phyloP scores from a whole-genome alignment of 2,113 vertebrate species.

The Daboia siamensis region DNA sequence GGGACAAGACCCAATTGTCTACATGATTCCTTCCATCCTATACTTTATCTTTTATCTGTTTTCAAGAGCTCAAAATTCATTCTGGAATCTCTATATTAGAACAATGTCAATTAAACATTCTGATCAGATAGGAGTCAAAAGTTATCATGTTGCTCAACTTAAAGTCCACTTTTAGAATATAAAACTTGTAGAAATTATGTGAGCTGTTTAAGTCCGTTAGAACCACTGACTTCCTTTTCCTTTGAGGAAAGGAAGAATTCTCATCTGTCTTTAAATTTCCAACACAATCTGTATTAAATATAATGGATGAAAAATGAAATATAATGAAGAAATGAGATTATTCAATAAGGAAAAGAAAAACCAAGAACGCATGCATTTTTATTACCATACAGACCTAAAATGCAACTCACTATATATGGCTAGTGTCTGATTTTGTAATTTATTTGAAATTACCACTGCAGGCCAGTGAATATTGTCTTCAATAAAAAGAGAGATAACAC shows the following conservation, averaged over 20 bases:
- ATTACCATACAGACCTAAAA: not conserved
- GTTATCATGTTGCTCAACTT: not conserved
- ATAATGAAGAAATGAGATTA: conserved; percentile 18
- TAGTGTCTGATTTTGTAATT: not conserved
- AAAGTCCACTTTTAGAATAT: not conserved
- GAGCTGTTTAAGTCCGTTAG: not conserved
- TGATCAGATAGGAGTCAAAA: not conserved
- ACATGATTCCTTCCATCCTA: not conserved
- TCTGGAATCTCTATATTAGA: fast-evolving
- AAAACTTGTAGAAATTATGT: not conserved
- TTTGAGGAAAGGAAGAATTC: not conserved
- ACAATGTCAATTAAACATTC: not conserved
- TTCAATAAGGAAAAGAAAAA: not conserved
- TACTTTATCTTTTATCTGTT: not conserved
- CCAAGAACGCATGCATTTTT: not conserved
- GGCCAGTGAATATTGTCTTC: conserved; percentile 25
- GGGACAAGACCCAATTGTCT: not conserved
- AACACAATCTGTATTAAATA: conserved; percentile 32
- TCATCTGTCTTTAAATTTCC: not conserved
- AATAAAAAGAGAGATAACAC: not conserved
- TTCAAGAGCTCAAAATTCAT: no score
- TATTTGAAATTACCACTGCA: conserved; percentile 28
- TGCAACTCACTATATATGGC: conserved; percentile 18
- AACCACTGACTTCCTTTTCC: not conserved
- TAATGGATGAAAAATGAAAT: conserved; percentile 13